phyloP scores from a whole-genome alignment of 2,797 vertebrate genomes.

The Sebastiscus tertius region DNA sequence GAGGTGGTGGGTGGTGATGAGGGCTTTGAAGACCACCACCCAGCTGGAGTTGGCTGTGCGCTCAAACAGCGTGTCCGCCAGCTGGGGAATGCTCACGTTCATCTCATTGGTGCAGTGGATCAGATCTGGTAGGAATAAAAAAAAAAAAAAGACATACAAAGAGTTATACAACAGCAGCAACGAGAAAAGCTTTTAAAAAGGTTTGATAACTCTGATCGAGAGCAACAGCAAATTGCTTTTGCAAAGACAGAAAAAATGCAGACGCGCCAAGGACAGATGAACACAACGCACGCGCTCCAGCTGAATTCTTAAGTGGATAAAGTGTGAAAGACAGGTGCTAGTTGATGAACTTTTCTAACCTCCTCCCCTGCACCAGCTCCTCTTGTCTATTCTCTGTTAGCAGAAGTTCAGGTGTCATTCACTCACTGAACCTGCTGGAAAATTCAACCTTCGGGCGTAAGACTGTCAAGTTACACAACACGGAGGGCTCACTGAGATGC shows the following conservation, averaged over 20 bases:
- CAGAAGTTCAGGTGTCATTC: slow-evolving; percentile 33
- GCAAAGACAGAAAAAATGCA: slow-evolving; percentile 4
- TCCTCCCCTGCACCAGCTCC: neutral
- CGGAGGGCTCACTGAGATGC: neutral
- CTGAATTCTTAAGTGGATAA: neutral
- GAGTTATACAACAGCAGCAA: neutral
- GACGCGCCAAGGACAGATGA: slow-evolving; percentile 12
- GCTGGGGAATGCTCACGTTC: slow-evolving; percentile 91
- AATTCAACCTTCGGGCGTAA: neutral
- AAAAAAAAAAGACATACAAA: neutral
- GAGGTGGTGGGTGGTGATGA: slow-evolving; percentile 95
- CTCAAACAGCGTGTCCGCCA: slow-evolving; percentile 91
- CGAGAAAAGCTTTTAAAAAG: slow-evolving; percentile 9
- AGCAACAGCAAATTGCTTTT: slow-evolving; percentile 18
- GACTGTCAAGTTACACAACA: neutral
- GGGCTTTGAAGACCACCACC: slow-evolving; percentile 97
- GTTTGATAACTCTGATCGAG: slow-evolving; percentile 5
- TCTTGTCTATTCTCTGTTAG: neutral
- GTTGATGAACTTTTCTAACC: neutral
- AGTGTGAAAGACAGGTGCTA: slow-evolving; percentile 4
- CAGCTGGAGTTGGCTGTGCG: slow-evolving; percentile 92
- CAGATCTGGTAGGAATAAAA: slow-evolving; percentile 83
- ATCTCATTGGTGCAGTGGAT: slow-evolving; percentile 95
- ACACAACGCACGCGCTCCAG: neutral
- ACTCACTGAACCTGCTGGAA: neutral